Evolutionary conservation across 2,888 invertebrate species (phyloP).

Genomic region (Sesia apiformis): DNA sequence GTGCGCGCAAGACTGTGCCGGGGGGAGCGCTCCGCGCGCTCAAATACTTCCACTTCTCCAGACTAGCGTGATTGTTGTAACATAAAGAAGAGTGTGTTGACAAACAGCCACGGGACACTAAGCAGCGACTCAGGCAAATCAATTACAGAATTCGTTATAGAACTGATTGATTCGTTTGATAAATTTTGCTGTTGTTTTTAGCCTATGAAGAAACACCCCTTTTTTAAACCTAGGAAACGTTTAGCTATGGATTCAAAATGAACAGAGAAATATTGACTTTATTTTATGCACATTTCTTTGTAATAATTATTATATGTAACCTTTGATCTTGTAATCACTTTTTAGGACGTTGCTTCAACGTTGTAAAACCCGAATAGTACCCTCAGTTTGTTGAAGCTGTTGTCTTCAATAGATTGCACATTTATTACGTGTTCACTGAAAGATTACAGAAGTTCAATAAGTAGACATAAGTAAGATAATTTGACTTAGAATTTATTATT

Average conservation of each 20-base stretch:
- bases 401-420: no score
- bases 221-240: neutral
- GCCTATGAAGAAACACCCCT: neutral
- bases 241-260: neutral
- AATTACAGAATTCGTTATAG: conserved; percentile 3
- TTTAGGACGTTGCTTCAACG: no score
- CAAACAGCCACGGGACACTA: conserved; percentile 8
- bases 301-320: no score
- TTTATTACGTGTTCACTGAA: no score
- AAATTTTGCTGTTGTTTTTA: neutral
- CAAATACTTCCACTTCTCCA: conserved; percentile 61
- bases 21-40: conserved; percentile 24
- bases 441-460: no score
- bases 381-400: no score
- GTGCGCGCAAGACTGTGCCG: conserved; percentile 46
- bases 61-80: conserved; percentile 23
- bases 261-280: neutral
- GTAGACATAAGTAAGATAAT: no score
- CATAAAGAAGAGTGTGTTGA: conserved; percentile 11
- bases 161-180: conserved; percentile 7
- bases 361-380: no score
- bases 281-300: no score
- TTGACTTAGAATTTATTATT: no score
- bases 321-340: no score
- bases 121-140: neutral